Conservation (phyloP, 2,888 invertebrate species). For the Drosophila trichaetosa region DNA sequence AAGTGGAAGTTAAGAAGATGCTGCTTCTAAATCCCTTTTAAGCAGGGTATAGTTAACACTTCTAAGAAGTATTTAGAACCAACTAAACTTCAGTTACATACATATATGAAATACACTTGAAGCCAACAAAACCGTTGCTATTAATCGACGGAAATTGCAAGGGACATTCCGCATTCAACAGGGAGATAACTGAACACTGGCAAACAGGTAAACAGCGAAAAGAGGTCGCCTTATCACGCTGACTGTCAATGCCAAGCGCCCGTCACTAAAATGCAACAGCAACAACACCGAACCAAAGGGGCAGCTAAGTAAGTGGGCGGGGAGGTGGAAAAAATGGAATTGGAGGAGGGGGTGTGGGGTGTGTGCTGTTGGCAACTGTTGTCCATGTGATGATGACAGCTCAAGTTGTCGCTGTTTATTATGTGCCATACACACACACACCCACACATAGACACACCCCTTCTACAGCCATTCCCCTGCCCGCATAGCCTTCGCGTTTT, state of each 20-base stretch:
- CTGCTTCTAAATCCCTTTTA: not conserved
- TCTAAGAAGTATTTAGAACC: not conserved
- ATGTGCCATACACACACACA: slow-evolving; percentile 1
- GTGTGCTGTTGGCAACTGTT: slow-evolving; percentile 42
- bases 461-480: not conserved
- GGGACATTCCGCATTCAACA: not conserved
- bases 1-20: not conserved
- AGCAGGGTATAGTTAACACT: not conserved
- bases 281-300: slow-evolving; percentile 3
- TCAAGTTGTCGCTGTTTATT: slow-evolving; percentile 53
- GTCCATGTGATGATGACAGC: slow-evolving; percentile 62
- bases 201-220: slow-evolving; percentile 45
- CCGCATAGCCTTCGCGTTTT: slow-evolving; percentile 23
- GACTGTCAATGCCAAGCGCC: slow-evolving; percentile 52
- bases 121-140: not conserved
- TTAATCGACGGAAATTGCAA: not conserved
- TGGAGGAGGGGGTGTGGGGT: not conserved
- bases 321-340: no score
- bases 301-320: slow-evolving; percentile 1
- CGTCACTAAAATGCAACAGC: slow-evolving; percentile 25
- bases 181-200: not conserved
- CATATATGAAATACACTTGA: not conserved
- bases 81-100: not conserved
- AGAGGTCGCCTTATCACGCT: slow-evolving; percentile 46
- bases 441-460: not conserved